Conservation (phyloP, 1,140 invertebrate species). For the Formica selysi region DNA sequence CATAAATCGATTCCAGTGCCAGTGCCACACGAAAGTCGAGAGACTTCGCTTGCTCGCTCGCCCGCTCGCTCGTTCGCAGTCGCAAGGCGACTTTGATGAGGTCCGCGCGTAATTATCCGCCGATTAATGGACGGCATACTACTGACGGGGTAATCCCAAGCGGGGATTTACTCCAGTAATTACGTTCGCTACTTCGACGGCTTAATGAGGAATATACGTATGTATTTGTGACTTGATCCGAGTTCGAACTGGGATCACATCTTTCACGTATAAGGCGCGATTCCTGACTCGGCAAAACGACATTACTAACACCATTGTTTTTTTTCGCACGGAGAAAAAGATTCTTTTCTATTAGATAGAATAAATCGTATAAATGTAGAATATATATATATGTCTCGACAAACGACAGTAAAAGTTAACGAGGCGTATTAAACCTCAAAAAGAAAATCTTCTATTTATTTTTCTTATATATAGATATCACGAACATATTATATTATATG, state of each 20-base stretch:
- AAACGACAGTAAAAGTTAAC: not conserved
- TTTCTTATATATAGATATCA: not conserved
- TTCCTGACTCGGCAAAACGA: not conserved
- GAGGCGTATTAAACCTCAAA: not conserved
- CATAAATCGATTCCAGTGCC: conserved; percentile 49
- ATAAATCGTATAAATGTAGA: not conserved
- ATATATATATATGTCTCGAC: not conserved
- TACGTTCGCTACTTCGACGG: conserved; percentile 40
- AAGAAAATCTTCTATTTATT: not conserved
- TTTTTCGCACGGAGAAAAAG: not conserved
- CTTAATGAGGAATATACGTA: conserved; percentile 50
- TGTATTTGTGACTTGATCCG: conserved; percentile 26
- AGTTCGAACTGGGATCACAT: not conserved
- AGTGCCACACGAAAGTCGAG: conserved; percentile 46
- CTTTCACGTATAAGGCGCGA: not conserved
- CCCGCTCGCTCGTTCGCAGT: not conserved
- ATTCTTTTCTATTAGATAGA: not conserved
- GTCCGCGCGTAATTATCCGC: conserved; percentile 45
- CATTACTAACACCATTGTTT: not conserved
- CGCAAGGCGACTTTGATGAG: conserved; percentile 53
- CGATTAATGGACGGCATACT: conserved; percentile 45
- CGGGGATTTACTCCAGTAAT: conserved; percentile 41
- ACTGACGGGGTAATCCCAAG: conserved; percentile 15
- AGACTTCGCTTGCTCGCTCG: not conserved
- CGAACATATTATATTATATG: not conserved